These are phyloP conservation scores for Nothobranchius furzeri DNA, from an alignment of 2,113 vertebrate genomes.

Conservation along the genomic window DNA sequence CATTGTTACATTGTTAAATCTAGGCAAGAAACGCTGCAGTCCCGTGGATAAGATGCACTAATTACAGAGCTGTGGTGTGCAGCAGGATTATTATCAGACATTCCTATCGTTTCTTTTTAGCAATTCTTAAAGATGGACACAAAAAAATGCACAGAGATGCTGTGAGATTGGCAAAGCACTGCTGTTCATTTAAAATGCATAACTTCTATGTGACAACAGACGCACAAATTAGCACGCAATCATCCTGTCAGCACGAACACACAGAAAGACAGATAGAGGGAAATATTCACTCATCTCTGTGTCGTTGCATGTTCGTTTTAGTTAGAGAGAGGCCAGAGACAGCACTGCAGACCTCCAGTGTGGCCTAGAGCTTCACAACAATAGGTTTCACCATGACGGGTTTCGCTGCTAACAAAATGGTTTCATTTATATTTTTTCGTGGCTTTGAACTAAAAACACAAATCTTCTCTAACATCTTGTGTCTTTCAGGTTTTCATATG, in stretches of 20 bases:
- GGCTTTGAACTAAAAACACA: conserved; percentile 17
- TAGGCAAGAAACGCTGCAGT: conserved; percentile 30
- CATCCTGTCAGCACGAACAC: conserved; percentile 52
- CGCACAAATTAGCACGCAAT: conserved; percentile 51
- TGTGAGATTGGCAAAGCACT: conserved; percentile 25
- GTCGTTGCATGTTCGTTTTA: conserved; percentile 20
- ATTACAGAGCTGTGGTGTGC: conserved; percentile 48
- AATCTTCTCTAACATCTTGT: conserved; percentile 11
- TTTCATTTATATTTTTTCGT: conserved; percentile 2
- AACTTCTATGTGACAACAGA: conserved; percentile 50
- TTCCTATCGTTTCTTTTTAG: conserved; percentile 33
- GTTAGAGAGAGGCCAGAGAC: conserved; percentile 36
- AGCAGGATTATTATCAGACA: conserved; percentile 37
- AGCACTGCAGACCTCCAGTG: conserved; percentile 11
- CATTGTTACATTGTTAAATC: conserved; percentile 30
- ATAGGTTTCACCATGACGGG: not conserved
- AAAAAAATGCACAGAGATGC: not conserved
- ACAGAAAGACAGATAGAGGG: conserved; percentile 42
- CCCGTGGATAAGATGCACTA: conserved; percentile 20
- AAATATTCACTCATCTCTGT: conserved; percentile 39
- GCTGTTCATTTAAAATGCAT: conserved; percentile 44
- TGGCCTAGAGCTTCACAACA: conserved; percentile 16
- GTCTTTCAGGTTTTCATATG: conserved; percentile 20
- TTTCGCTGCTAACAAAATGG: not conserved
- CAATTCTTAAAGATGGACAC: conserved; percentile 37